Evolutionary conservation across 2,888 invertebrate species (phyloP).

Genomic region (Nudaria mundana): DNA sequence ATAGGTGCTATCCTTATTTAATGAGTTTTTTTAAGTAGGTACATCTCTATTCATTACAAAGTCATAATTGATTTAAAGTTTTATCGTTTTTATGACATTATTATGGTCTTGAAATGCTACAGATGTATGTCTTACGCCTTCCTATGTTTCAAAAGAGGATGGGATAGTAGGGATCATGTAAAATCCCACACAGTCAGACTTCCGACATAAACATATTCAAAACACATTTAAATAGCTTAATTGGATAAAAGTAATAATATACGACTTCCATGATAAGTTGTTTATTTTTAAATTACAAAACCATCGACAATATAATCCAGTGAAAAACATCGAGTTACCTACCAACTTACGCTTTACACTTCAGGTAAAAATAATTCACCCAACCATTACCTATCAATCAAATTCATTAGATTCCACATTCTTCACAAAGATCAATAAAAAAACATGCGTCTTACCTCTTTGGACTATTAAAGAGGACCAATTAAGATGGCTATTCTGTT

Average conservation of each 20-base stretch:
- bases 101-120: too few species aligned
- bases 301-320: neutral
- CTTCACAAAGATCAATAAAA: constrained; percentile 35
- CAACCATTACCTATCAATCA: constrained; percentile 22
- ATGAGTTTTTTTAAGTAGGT: constrained; percentile 21
- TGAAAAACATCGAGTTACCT: neutral
- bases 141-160: too few species aligned
- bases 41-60: constrained; percentile 4
- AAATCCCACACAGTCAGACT: too few species aligned
- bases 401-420: constrained; percentile 28
- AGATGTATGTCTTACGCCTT: too few species aligned
- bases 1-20: constrained; percentile 24
- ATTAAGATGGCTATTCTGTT: constrained; percentile 61
- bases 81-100: too few species aligned
- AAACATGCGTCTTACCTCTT: constrained; percentile 32
- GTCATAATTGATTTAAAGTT: constrained; percentile 4
- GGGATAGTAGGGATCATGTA: too few species aligned
- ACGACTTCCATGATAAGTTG: too few species aligned
- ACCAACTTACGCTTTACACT: neutral
- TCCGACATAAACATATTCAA: neutral
- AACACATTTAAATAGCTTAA: neutral
- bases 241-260: neutral
- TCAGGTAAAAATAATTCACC: constrained; percentile 11
- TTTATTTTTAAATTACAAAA: neutral
- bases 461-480: constrained; percentile 56